phyloP scores from a whole-genome alignment of 1,140 invertebrate species.

The Matsumurasca onukii region DNA sequence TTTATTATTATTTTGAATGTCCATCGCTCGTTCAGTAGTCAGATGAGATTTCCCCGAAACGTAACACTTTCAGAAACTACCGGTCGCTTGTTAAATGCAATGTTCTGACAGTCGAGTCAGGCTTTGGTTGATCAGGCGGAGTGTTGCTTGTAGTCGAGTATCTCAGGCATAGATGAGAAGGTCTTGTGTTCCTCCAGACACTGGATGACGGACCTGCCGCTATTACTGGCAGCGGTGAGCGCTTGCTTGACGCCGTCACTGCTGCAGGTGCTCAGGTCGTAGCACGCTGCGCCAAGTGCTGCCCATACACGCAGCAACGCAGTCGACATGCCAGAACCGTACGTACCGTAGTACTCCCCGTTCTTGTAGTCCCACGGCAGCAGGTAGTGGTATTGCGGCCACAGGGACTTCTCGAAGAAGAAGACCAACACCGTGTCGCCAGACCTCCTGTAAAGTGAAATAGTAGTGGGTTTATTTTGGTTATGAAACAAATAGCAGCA shows the following conservation, averaged over 20 bases:
- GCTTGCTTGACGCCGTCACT: conserved; percentile 59
- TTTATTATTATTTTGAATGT: too few relatives aligned
- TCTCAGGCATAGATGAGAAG: conserved; percentile 13
- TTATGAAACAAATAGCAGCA: too few relatives aligned
- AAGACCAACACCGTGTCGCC: conserved; percentile 71
- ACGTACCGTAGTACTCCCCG: conserved; percentile 73
- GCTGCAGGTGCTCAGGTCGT: conserved; percentile 61
- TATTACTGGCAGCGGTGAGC: conserved; percentile 54
- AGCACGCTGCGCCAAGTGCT: conserved; percentile 60
- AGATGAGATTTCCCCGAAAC: too few relatives aligned
- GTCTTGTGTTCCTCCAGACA: conserved; percentile 53
- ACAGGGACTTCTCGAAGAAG: conserved; percentile 67
- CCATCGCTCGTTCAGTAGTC: too few relatives aligned
- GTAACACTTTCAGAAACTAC: too few relatives aligned
- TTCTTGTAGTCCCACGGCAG: conserved; percentile 74
- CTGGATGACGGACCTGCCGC: conserved; percentile 52
- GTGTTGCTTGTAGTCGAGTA: conserved; percentile 24
- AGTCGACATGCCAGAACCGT: conserved; percentile 62
- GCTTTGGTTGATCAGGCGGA: background rate
- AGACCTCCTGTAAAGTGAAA: conserved; percentile 59
- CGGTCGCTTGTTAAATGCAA: too few relatives aligned
- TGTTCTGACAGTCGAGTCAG: too few relatives aligned
- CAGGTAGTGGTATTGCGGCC: conserved; percentile 77
- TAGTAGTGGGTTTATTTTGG: too few relatives aligned
- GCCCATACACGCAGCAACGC: conserved; percentile 66